These are phyloP conservation scores for Ectemnius lituratus DNA, from an alignment of 2,888 invertebrate species.

Conservation along the genomic window DNA sequence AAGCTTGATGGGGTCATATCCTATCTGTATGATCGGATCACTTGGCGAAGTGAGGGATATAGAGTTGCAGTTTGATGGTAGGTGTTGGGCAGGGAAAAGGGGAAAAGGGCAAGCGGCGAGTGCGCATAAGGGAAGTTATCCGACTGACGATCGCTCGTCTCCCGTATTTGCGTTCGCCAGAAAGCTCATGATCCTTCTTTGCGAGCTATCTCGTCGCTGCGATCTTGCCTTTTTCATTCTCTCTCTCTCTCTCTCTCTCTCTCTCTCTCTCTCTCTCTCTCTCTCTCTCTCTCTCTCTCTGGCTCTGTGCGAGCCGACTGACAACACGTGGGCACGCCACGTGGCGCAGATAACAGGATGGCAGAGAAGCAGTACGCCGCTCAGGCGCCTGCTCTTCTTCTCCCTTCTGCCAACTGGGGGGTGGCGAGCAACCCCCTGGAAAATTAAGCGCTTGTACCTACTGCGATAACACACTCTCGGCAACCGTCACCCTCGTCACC, in stretches of 20 bases:
- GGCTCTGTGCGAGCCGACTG: constrained; percentile 53
- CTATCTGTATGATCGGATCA: too few species aligned
- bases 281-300: constrained; percentile 70
- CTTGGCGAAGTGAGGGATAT: too few species aligned
- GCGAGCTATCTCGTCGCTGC: constrained; percentile 60
- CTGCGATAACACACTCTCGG: constrained; percentile 69
- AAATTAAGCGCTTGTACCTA: constrained; percentile 77
- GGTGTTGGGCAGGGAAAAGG: not conserved
- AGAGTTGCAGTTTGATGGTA: not conserved
- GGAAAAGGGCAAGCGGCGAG: constrained; percentile 8
- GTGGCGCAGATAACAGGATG: constrained; percentile 76
- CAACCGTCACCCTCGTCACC: constrained; percentile 46
- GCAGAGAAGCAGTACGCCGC: constrained; percentile 59
- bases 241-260: constrained; percentile 69
- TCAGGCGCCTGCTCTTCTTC: not conserved
- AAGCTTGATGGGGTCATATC: too few species aligned
- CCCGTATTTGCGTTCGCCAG: constrained; percentile 72
- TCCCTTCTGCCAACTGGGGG: constrained; percentile 47
- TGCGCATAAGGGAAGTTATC: constrained; percentile 63
- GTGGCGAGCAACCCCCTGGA: constrained; percentile 75
- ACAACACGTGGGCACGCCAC: constrained; percentile 75
- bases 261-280: constrained; percentile 68
- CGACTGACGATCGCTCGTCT: constrained; percentile 66
- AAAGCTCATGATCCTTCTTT: constrained; percentile 74
- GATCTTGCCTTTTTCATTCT: constrained; percentile 55